Conservation (phyloP, 2,888 invertebrate genomes). For the Magallana nippona region DNA sequence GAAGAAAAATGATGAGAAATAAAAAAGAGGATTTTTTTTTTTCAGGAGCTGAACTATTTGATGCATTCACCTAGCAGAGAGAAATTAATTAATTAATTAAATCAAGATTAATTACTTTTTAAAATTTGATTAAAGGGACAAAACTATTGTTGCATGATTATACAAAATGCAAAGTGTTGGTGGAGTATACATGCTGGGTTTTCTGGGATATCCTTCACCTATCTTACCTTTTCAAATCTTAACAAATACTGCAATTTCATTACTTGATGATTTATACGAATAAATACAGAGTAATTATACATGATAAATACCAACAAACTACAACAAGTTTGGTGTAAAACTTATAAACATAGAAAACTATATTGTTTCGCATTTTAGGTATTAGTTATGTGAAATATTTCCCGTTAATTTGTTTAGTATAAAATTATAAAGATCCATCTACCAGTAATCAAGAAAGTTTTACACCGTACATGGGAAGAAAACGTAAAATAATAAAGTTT, state of each 20-base stretch:
- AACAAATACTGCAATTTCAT: slow-evolving; percentile 38
- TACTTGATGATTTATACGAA: background rate
- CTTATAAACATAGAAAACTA: background rate
- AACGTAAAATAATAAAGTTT: too few species aligned
- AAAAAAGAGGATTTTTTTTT: too few species aligned
- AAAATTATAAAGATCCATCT: too few species aligned
- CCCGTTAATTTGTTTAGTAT: too few species aligned
- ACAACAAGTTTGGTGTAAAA: background rate
- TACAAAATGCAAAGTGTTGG: slow-evolving; percentile 3
- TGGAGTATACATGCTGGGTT: background rate
- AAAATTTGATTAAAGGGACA: background rate
- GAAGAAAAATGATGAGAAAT: background rate
- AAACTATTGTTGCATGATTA: background rate
- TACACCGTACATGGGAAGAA: background rate
- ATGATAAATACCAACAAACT: background rate
- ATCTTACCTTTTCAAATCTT: slow-evolving; percentile 44
- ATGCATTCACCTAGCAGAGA: background rate
- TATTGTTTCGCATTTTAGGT: background rate
- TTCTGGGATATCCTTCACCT: slow-evolving; percentile 22
- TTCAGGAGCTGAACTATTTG: background rate
- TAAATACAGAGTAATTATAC: background rate
- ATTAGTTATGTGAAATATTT: too few species aligned
- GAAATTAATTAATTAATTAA: too few species aligned
- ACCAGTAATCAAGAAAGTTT: slow-evolving; percentile 1
- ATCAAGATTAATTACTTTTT: background rate